Conservation (phyloP, 1,140 invertebrate genomes). For the Nomia melanderi region DNA sequence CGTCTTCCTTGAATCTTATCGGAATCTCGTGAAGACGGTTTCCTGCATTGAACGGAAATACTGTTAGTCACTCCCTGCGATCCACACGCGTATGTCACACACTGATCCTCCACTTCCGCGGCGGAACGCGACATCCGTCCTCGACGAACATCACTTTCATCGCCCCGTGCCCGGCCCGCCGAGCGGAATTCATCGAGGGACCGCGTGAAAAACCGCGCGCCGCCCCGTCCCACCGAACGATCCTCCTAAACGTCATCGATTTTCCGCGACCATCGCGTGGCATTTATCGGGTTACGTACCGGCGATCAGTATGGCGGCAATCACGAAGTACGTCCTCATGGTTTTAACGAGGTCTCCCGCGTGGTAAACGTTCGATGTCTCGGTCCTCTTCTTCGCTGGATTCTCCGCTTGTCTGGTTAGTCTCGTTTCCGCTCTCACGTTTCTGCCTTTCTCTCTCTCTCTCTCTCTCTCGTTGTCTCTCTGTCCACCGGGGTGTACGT, state of each 20-base stretch:
- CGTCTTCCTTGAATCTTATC: too few relatives aligned
- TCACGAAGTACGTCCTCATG: constrained; percentile 78
- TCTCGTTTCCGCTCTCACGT: too few relatives aligned
- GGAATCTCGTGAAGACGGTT: too few relatives aligned
- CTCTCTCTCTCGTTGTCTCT: too few relatives aligned
- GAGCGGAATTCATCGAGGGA: constrained; percentile 22
- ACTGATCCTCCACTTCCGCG: constrained; percentile 53
- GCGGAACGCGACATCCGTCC: constrained; percentile 3
- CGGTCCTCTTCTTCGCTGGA: constrained; percentile 13
- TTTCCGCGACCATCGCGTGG: constrained; percentile 21
- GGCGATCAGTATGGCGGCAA: constrained; percentile 78
- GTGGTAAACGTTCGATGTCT: constrained; percentile 25
- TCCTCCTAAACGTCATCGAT: constrained; percentile 24
- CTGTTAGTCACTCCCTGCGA: too few relatives aligned
- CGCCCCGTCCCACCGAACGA: constrained; percentile 31
- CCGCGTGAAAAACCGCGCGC: too few relatives aligned
- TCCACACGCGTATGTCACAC: constrained; percentile 60
- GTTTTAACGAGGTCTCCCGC: constrained; percentile 48
- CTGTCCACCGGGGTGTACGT: too few relatives aligned
- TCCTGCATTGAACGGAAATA: too few relatives aligned
- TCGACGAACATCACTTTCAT: constrained; percentile 18
- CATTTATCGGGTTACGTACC: constrained; percentile 74
- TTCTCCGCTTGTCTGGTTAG: too few relatives aligned
- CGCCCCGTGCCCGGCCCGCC: not conserved
- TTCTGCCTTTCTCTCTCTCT: too few relatives aligned